Evolutionary conservation across 92 coral and sea anemone genomes (phyloP).

Genomic region (Actinernus sp.): DNA sequence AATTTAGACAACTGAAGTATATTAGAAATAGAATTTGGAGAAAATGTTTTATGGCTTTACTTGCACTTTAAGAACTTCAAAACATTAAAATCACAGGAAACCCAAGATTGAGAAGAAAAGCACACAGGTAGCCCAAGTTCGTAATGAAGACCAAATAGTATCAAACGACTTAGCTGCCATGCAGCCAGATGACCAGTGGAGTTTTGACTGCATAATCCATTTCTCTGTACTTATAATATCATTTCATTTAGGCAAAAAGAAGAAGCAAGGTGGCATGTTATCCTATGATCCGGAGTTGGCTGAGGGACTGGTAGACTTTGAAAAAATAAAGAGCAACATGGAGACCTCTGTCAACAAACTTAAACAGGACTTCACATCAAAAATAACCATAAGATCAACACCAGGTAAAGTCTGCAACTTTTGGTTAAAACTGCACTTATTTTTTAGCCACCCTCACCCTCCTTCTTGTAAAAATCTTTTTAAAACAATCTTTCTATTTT

Average conservation of each 20-base stretch:
- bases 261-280: constrained; percentile 43
- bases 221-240: not conserved
- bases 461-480: not conserved
- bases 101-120: too few relatives aligned
- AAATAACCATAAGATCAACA: constrained; percentile 64
- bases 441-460: not conserved
- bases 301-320: constrained; percentile 89
- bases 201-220: too few relatives aligned
- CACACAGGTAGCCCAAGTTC: too few relatives aligned
- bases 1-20: too few relatives aligned
- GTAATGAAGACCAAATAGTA: too few relatives aligned
- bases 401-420: constrained; percentile 85
- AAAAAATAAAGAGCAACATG: constrained; percentile 79
- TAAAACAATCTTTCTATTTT: not conserved
- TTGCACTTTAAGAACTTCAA: too few relatives aligned
- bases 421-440: not conserved
- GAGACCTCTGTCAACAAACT: constrained; percentile 80
- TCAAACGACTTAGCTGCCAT: too few relatives aligned
- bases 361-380: constrained; percentile 72
- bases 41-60: too few relatives aligned
- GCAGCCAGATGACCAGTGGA: too few relatives aligned
- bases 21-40: too few relatives aligned
- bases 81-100: too few relatives aligned
- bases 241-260: constrained; percentile 31
- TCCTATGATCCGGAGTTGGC: constrained; percentile 86